Percentiles rank a stretch among this genome's conserved stretches.
Conservation (phyloP, 2,888 invertebrate genomes). For the Nudaria mundana region DNA sequence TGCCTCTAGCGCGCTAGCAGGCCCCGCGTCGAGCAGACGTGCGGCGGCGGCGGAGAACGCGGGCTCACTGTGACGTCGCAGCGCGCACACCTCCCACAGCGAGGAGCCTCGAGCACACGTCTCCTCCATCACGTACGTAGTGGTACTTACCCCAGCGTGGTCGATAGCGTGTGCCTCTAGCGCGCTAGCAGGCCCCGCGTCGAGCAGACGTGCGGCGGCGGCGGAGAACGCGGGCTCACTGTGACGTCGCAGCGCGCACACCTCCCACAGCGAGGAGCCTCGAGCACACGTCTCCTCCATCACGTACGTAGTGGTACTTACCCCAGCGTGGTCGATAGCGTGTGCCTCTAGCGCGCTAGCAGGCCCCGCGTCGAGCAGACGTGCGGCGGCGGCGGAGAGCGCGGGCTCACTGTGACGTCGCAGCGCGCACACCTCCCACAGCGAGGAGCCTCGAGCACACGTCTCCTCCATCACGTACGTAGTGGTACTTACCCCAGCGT, state of each 20-base stretch:
- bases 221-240: constrained; percentile 83
- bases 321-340: constrained; percentile 14
- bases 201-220: constrained; percentile 80
- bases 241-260: constrained; percentile 83
- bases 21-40: constrained; percentile 46
- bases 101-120: constrained; percentile 89
- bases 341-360: constrained; percentile 22
- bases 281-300: constrained; percentile 90
- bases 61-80: constrained; percentile 79
- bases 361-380: constrained; percentile 43
- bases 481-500: constrained; percentile 7
- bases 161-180: constrained; percentile 21
- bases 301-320: constrained; percentile 82
- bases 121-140: constrained; percentile 91
- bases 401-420: constrained; percentile 76
- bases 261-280: constrained; percentile 95
- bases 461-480: constrained; percentile 91
- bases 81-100: constrained; percentile 94
- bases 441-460: constrained; percentile 89
- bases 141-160: constrained; percentile 7
- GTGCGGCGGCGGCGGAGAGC: constrained; percentile 85
- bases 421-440: constrained; percentile 95
- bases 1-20: constrained; percentile 22
- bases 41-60: constrained; percentile 86
- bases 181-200: constrained; percentile 29